phyloP scores from a whole-genome alignment of 2,888 invertebrate species.

The Tipula vernalis region DNA sequence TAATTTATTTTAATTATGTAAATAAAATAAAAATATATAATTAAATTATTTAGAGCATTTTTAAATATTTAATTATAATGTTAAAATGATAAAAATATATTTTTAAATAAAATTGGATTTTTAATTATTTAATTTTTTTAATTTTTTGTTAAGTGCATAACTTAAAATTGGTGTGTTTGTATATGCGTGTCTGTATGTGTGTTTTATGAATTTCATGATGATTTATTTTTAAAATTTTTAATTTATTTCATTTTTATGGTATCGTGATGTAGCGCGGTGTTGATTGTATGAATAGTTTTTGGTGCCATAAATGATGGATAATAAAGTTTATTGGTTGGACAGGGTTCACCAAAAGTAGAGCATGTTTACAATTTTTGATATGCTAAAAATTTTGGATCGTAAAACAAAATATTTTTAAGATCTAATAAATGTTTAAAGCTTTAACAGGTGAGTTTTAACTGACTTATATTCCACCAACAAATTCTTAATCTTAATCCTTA shows the following conservation, averaged over 20 bases:
- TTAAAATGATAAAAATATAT: not conserved
- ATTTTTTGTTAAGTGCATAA: not conserved
- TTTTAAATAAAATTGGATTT: not conserved
- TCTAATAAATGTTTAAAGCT: no score
- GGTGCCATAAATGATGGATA: no score
- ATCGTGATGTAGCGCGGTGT: no score
- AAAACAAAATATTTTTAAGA: no score
- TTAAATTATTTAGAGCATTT: not conserved
- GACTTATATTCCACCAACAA: no score
- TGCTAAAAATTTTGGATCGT: no score
- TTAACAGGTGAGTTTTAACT: no score
- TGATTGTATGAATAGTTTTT: not conserved
- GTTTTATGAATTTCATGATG: not conserved
- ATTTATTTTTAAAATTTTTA: no score
- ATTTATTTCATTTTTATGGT: no score
- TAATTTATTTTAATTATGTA: not conserved
- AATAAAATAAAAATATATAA: not conserved
- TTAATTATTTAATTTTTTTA: not conserved
- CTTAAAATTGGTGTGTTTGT: not conserved
- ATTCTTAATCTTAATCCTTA: no score
- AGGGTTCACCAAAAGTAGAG: not conserved
- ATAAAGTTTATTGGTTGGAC: not conserved
- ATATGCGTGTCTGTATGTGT: not conserved
- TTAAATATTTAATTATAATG: slow-evolving; percentile 5
- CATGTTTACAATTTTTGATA: no score